Percentiles rank a stretch among this genome's conserved stretches.
Evolutionary conservation across 2,113 vertebrate species (phyloP).

Genomic region (Patagioenas fasciata): DNA sequence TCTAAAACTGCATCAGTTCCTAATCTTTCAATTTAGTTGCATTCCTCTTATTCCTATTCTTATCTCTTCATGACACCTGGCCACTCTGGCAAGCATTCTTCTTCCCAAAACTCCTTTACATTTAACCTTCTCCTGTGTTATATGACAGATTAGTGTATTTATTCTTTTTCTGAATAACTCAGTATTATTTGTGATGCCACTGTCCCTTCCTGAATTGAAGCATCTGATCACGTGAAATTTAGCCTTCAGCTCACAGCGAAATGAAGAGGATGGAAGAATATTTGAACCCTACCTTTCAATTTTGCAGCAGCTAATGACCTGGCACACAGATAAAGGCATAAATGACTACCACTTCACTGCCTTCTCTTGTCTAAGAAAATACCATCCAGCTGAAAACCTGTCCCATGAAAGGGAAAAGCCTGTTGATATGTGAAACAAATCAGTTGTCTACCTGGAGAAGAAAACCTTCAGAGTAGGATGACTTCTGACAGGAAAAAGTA

Average conservation of each 20-base stretch:
- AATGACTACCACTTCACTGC: background rate
- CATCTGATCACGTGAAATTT: background rate
- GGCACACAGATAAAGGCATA: background rate
- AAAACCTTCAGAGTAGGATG: background rate
- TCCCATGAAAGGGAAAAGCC: background rate
- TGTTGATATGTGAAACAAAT: background rate
- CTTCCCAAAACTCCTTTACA: background rate
- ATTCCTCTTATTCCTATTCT: background rate
- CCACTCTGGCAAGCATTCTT: background rate
- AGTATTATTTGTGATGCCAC: background rate
- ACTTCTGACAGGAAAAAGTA: background rate
- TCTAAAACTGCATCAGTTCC: background rate
- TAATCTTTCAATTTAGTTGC: background rate
- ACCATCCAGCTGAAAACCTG: background rate
- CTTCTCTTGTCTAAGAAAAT: background rate
- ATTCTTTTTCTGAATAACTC: background rate
- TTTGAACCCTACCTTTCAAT: background rate
- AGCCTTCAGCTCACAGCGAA: background rate
- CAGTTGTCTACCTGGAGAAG: background rate
- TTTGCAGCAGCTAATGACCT: background rate
- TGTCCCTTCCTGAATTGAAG: background rate
- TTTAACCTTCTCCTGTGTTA: background rate
- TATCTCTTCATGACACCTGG: background rate
- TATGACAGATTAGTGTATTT: background rate
- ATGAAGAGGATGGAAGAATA: background rate